phyloP scores from a whole-genome alignment of 2,888 invertebrate species.

The Syrphus vitripennis region DNA sequence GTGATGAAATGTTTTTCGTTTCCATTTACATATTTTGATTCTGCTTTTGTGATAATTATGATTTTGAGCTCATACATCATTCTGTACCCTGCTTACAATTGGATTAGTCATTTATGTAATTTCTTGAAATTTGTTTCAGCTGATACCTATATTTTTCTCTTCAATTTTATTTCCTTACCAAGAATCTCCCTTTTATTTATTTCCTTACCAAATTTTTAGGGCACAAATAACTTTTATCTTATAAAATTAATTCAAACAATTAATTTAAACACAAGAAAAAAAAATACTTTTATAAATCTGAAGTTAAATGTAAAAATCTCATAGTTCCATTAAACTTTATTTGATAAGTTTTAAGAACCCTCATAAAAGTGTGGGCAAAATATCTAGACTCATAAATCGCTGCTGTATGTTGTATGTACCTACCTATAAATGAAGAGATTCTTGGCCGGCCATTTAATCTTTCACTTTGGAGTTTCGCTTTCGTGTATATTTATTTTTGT shows the following conservation, averaged over 20 bases:
- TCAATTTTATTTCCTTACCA: background rate
- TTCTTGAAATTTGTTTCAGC: too few relatives aligned
- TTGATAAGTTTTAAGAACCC: background rate
- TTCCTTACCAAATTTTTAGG: too few relatives aligned
- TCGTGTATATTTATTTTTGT: background rate
- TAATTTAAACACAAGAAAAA: background rate
- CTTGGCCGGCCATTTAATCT: background rate
- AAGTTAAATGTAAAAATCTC: background rate
- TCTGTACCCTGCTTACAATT: too few relatives aligned
- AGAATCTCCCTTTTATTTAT: background rate
- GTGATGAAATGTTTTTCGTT: too few relatives aligned
- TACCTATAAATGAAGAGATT: background rate
- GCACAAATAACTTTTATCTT: background rate
- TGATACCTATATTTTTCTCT: too few relatives aligned
- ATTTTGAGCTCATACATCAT: too few relatives aligned
- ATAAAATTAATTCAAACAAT: background rate
- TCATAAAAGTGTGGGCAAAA: background rate
- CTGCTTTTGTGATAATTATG: too few relatives aligned
- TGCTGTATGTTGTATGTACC: background rate
- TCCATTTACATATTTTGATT: too few relatives aligned
- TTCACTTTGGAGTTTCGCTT: background rate
- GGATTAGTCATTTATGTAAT: too few relatives aligned
- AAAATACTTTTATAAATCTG: background rate
- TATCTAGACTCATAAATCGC: background rate
- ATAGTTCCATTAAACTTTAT: background rate